A percentile compares a stretch with the other conserved stretches of the same genome.
These are phyloP conservation scores for Furnarius figulus DNA, from an alignment of 2,113 vertebrate genomes.

Conservation along the genomic window DNA sequence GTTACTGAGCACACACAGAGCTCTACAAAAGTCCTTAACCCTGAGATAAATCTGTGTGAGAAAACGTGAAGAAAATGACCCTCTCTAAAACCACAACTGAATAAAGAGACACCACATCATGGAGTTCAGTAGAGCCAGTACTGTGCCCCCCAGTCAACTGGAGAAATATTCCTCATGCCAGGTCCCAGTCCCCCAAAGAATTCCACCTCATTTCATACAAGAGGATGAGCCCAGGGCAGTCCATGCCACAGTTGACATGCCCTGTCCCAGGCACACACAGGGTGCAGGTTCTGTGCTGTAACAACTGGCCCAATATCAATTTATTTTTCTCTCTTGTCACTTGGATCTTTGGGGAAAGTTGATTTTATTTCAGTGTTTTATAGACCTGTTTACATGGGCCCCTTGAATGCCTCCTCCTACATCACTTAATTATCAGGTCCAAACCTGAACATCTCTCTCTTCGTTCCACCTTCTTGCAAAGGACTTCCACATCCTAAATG, in stretches of 20 bases:
- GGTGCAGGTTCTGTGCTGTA: background rate
- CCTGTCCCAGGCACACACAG: background rate
- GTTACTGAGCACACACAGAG: background rate
- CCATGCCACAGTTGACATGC: background rate
- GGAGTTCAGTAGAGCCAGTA: background rate
- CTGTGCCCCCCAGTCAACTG: background rate
- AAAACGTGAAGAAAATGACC: background rate
- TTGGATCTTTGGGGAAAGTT: background rate
- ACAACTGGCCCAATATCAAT: background rate
- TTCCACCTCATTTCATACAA: background rate
- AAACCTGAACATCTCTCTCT: background rate
- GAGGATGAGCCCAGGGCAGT: background rate
- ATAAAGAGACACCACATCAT: background rate
- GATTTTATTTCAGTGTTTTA: background rate
- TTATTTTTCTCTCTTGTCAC: background rate
- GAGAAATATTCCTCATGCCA: background rate
- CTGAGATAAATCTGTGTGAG: accelerated
- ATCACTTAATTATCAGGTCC: background rate
- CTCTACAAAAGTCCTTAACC: background rate
- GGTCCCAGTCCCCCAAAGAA: background rate
- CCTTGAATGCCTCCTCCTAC: background rate
- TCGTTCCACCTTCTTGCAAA: background rate
- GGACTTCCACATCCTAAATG: background rate
- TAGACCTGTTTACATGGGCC: background rate
- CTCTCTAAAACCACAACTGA: background rate